Base-by-base conservation (phyloP, 2,797 vertebrate genomes). In the Melanotaenia parkinsoni region DNA sequence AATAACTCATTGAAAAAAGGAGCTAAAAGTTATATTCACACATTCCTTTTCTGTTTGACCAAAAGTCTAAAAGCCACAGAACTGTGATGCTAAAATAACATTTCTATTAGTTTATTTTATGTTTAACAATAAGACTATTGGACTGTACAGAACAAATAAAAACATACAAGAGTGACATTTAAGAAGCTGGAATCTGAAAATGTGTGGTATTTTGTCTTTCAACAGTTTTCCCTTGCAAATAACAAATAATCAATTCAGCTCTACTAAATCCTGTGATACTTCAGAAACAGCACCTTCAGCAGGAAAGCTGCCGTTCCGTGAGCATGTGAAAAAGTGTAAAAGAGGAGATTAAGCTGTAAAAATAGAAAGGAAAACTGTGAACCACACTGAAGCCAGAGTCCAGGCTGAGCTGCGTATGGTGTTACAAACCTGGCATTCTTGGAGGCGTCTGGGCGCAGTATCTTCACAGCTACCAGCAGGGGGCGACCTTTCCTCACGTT, bases 381-480 rank as follows among this genome's bases (percentile, higher is more conserved):
- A 43, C 33, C 35, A n/a, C 24, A 30, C 32, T 18, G 67, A 68
- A 24, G 24, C 20, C 35, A 9, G 16, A 63, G 24, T 37, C 20
- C 40, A 53, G 9, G 20, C 70, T 37, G 18, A 40, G 33, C 28
- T 2, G 8, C 43, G 51, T 24, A 0, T 53, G 0, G 24, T 0
- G 58, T 51, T 38, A 81, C 84, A 58, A 32, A 97, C 97, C 97
- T 96, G 87, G 97, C 97, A n/a, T 98, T 98, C 90, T 98, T 98
- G 20, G 96, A 97, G 61, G 97, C 97, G 3, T 98, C 97, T 0
- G 97, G 94, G 26, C 96, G 94, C 45, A 98, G 89, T 74, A 98
- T 97, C 91, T 98, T 98, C 53, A 98, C 97, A 0, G 97, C 97
- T 3, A 98, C 97, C 92, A 98, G 88, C 24, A 98, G 95, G 77